Conservation (phyloP, 2,797 vertebrate genomes). For the Amazonetta brasiliensis region DNA sequence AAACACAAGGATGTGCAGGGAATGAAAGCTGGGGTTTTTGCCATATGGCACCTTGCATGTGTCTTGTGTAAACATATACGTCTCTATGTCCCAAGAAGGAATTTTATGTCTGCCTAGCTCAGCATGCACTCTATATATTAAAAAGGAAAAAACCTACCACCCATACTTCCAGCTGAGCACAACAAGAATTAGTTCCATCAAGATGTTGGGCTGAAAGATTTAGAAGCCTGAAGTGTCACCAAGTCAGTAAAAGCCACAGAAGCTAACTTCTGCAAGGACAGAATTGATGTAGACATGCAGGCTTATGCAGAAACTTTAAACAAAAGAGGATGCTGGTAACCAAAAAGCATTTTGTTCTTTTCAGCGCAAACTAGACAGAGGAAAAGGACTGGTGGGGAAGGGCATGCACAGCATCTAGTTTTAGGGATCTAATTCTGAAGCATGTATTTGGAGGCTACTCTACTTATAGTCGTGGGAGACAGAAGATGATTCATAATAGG, state of each 20-base stretch:
- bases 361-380: not conserved
- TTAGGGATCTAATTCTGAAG: not conserved
- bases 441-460: not conserved
- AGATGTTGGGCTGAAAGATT: not conserved
- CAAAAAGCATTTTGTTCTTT: not conserved
- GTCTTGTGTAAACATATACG: conserved; percentile 20
- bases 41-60: conserved; percentile 55
- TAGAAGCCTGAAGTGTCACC: not conserved
- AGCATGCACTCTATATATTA: not conserved
- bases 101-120: conserved; percentile 29
- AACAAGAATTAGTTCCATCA: conserved; percentile 10
- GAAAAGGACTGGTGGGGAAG: not conserved
- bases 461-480: not conserved
- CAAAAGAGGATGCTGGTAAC: not conserved
- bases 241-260: not conserved
- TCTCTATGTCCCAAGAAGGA: conserved; percentile 1
- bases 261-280: not conserved
- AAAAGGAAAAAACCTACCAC: not conserved
- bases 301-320: not conserved
- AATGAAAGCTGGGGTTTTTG: conserved; percentile 42
- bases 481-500: not conserved
- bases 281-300: not conserved
- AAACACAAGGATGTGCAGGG: conserved; percentile 52
- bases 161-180: not conserved
- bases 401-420: not conserved